Percentiles rank a stretch among this genome's conserved stretches.
Evolutionary conservation across 2,113 vertebrate genomes (phyloP).

Genomic region (Lophotis ruficrista): DNA sequence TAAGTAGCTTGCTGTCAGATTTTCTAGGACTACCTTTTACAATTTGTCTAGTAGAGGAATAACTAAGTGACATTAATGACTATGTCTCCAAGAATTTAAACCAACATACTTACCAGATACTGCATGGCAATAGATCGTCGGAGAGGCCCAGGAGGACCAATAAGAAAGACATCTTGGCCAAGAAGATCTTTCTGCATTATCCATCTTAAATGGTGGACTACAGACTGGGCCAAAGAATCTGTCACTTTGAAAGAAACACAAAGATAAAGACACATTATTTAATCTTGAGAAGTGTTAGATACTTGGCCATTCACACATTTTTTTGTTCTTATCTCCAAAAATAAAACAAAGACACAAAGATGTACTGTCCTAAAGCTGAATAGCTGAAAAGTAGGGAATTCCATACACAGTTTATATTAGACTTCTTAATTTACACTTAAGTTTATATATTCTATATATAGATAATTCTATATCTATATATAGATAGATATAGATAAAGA

Average conservation of each 20-base stretch:
- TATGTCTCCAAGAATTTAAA: not conserved
- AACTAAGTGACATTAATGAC: not conserved
- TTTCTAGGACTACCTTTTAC: not conserved
- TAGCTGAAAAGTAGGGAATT: not conserved
- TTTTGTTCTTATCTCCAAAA: not conserved
- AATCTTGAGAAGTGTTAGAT: not conserved
- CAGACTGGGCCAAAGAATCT: conserved; percentile 83
- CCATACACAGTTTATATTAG: not conserved
- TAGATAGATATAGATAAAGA: too few relatives aligned
- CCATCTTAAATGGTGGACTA: conserved; percentile 93
- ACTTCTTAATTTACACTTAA: not conserved
- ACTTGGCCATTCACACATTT: not conserved
- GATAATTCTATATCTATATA: too few relatives aligned
- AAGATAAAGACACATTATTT: not conserved
- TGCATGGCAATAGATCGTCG: conserved; percentile 97
- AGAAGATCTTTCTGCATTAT: conserved; percentile 98
- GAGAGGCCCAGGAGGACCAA: conserved; percentile 94
- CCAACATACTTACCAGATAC: conserved; percentile 84
- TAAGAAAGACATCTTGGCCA: conserved; percentile 96
- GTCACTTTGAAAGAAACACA: conserved; percentile 77
- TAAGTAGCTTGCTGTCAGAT: not conserved
- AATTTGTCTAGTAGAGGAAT: not conserved
- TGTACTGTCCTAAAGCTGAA: not conserved
- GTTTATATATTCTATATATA: not conserved
- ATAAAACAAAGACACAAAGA: not conserved